These are phyloP conservation scores for Ectropis grisescens DNA, from an alignment of 1,140 invertebrate species.

Conservation along the genomic window DNA sequence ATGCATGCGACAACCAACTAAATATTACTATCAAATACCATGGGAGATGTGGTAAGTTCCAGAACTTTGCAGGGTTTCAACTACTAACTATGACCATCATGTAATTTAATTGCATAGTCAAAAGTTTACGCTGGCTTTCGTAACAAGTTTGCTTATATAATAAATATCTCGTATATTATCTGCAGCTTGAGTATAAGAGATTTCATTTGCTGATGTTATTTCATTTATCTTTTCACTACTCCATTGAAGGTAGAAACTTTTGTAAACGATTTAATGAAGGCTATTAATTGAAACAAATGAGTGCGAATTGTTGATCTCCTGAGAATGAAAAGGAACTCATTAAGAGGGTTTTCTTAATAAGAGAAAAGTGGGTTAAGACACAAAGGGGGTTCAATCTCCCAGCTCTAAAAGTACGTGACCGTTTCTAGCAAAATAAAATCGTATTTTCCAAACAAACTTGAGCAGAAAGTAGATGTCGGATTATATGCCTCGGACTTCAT, in stretches of 20 bases:
- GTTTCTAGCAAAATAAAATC: not conserved
- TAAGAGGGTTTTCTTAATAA: constrained; percentile 34
- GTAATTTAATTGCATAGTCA: not conserved
- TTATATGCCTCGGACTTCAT: too few species aligned
- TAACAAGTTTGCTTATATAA: too few species aligned
- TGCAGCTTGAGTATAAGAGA: too few species aligned
- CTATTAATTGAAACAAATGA: constrained; percentile 37
- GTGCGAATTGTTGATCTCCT: constrained; percentile 29
- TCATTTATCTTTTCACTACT: too few species aligned
- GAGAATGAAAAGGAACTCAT: constrained; percentile 36
- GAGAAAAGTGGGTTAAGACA: constrained; percentile 5
- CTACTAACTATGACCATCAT: not conserved
- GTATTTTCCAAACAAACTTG: too few species aligned
- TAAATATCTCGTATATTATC: too few species aligned
- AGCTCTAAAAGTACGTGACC: constrained; percentile 21
- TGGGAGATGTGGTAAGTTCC: constrained; percentile 92
- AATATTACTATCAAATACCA: constrained; percentile 87
- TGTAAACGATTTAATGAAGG: too few species aligned
- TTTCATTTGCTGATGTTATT: too few species aligned
- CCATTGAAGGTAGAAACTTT: too few species aligned
- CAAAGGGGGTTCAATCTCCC: constrained; percentile 29
- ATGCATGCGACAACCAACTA: constrained; percentile 79
- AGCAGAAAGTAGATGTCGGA: too few species aligned
- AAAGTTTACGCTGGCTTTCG: too few species aligned
- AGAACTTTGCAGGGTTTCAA: too few species aligned